Percentiles rank a stretch among this genome's conserved stretches.
Conservation (phyloP, 2,888 invertebrate species). For the Lasioglossum calceatum region DNA sequence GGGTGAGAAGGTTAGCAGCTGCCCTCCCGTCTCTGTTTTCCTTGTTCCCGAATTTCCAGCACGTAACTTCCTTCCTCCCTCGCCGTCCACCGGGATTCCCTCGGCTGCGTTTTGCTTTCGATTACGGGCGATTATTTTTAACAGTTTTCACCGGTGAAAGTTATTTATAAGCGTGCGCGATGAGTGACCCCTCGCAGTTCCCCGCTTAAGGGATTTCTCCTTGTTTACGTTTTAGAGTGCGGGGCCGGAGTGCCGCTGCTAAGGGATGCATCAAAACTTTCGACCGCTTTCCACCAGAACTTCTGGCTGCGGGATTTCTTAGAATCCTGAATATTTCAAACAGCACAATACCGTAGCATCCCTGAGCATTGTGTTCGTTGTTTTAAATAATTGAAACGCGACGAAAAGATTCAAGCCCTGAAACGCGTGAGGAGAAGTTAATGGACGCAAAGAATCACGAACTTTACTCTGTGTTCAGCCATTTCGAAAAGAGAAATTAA, state of each 20-base stretch:
- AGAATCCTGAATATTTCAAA: neutral
- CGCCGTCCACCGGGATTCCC: slow-evolving; percentile 13
- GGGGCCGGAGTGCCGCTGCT: neutral
- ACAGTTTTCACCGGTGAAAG: slow-evolving; percentile 45
- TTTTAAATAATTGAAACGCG: neutral
- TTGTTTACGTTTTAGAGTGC: slow-evolving; percentile 26
- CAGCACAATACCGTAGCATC: neutral
- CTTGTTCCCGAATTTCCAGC: slow-evolving; percentile 44
- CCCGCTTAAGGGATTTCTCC: slow-evolving; percentile 13
- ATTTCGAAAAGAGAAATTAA: too few relatives aligned
- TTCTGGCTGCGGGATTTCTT: slow-evolving; percentile 15
- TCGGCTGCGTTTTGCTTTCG: slow-evolving; percentile 34
- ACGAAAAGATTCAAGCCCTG: neutral
- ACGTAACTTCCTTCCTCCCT: slow-evolving; percentile 51
- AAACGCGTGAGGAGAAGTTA: neutral
- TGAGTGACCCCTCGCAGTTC: slow-evolving; percentile 35
- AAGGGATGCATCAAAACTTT: slow-evolving; percentile 27
- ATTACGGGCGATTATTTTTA: slow-evolving; percentile 56
- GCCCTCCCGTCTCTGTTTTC: slow-evolving; percentile 38
- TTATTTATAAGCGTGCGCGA: slow-evolving; percentile 45
- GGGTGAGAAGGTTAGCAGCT: slow-evolving; percentile 51
- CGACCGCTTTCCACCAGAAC: neutral
- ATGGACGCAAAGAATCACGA: too few relatives aligned
- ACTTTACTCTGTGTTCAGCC: too few relatives aligned
- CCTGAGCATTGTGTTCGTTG: neutral